Evolutionary conservation across 1,140 invertebrate species (phyloP).

Genomic region (Meloidogyne exigua): DNA sequence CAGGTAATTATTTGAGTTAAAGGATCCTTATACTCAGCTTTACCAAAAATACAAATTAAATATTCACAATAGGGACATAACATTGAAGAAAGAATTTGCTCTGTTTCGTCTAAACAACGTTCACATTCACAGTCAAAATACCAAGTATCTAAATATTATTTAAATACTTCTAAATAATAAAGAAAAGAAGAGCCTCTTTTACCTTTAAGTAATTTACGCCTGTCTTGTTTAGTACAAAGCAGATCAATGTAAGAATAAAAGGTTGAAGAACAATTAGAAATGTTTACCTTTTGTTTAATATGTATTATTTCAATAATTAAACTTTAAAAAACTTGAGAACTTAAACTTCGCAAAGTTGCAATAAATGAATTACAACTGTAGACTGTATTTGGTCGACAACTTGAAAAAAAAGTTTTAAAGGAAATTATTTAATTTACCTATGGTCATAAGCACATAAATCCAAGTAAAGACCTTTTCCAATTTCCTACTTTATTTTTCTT

Average conservation of each 20-base stretch:
- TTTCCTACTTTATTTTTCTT: constrained; percentile 48
- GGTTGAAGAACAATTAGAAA: constrained; percentile 45
- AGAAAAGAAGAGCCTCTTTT: background rate
- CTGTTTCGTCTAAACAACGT: constrained; percentile 49
- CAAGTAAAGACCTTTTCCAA: constrained; percentile 62
- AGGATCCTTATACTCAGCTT: constrained; percentile 32
- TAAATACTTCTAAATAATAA: background rate
- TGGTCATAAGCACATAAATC: constrained; percentile 60
- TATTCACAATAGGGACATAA: constrained; percentile 45
- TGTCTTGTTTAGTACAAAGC: constrained; percentile 50
- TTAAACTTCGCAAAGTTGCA: constrained; percentile 48
- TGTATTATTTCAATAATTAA: too few relatives aligned
- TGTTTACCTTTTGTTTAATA: constrained; percentile 36
- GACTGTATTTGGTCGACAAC: constrained; percentile 56
- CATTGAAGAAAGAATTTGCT: constrained; percentile 57
- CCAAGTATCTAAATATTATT: constrained; percentile 42
- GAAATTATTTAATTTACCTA: background rate
- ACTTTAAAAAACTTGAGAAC: constrained; percentile 18
- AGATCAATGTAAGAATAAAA: constrained; percentile 62
- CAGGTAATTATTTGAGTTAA: constrained; percentile 40
- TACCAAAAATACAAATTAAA: constrained; percentile 33
- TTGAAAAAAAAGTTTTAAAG: background rate
- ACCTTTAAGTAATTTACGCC: constrained; percentile 56
- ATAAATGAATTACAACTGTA: constrained; percentile 53
- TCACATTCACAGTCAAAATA: constrained; percentile 60